Base-by-base conservation (phyloP, 2,113 vertebrate genomes). In the Lepus americanus region DNA sequence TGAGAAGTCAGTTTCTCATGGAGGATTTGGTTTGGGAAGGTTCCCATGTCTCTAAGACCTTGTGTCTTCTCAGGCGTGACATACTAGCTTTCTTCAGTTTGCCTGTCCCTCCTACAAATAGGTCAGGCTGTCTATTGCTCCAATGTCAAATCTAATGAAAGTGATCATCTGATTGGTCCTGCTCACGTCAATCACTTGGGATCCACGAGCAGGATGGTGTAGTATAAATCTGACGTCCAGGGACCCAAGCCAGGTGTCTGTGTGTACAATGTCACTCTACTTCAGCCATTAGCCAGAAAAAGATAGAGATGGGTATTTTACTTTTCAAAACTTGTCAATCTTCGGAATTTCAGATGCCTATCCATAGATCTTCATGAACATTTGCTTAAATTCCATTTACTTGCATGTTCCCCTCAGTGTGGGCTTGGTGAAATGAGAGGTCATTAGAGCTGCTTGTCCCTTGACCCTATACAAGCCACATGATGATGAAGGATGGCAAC, bases 321-420 rank as follows among this genome's bases (percentile, higher is more conserved):
- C 49, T 92, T 96, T 70, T 39, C 31, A 88, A 92, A 80, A 72
- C 44, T 64, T 83, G 39, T 5, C 49, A 69, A 0, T 31, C 20
- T 90, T 63, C 76, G 44, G 33, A 66, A 70, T 31, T 4, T 82
- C 74, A 95, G 36, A n/a, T 23, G 27, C 87, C 39, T n/a, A 11
- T 44, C 13, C 6, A 6, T 79, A 49, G 25, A 6, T 74, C 64
- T 83, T 63, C 20, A 49, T 79, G 23, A 93, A 20, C 44, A 3
- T 6, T 27, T 69, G 7, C 31, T 90, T 79, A 33, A 86, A 95
- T 87, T 88, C 9, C 25, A 39, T 55, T 80, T 91, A 86, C 70
- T 89, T 76, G 70, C 1, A 44, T 61, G 20, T 5, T 84, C 11
- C 84, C 66, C 91, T 90, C 78, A 77, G 19, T 81, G 61, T 77